These are phyloP conservation scores for Lepus townsendii DNA, from an alignment of 2,797 vertebrate species.

Conservation along the genomic window DNA sequence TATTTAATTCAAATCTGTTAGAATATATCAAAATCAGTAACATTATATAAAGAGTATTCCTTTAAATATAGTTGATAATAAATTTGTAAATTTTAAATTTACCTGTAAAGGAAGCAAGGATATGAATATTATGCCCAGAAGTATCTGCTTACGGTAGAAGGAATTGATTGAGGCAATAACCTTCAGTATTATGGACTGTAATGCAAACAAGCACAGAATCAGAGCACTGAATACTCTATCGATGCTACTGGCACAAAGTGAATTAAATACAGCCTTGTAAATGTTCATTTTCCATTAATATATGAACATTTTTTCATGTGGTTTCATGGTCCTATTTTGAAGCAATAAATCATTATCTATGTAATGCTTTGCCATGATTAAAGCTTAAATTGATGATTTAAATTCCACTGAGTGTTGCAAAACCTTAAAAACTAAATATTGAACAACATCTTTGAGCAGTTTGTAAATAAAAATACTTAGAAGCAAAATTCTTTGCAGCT, in stretches of 20 bases:
- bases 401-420: conserved; percentile 73
- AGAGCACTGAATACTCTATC: conserved; percentile 13
- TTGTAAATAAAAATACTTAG: conserved; percentile 67
- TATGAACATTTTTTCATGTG: conserved; percentile 61
- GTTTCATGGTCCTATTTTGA: conserved; percentile 65
- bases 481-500: conserved; percentile 43
- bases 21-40: conserved; percentile 17
- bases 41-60: neutral
- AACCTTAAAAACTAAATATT: conserved; percentile 64
- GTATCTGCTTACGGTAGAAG: conserved; percentile 27
- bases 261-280: conserved; percentile 76
- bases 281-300: conserved; percentile 69
- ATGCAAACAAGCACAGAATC: conserved; percentile 63
- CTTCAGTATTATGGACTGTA: neutral
- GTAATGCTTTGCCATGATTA: conserved; percentile 65
- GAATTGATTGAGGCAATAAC: conserved; percentile 51
- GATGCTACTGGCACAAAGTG: conserved; percentile 15
- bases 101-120: conserved; percentile 37
- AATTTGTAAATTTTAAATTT: conserved; percentile 18
- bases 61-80: neutral
- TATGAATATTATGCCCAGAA: conserved; percentile 55
- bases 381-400: conserved; percentile 75
- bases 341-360: conserved; percentile 70
- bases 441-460: conserved; percentile 63
- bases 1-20: conserved; percentile 16